Base-by-base conservation (phyloP, 2,113 vertebrate genomes). In the Thomomys bottae region DNA sequence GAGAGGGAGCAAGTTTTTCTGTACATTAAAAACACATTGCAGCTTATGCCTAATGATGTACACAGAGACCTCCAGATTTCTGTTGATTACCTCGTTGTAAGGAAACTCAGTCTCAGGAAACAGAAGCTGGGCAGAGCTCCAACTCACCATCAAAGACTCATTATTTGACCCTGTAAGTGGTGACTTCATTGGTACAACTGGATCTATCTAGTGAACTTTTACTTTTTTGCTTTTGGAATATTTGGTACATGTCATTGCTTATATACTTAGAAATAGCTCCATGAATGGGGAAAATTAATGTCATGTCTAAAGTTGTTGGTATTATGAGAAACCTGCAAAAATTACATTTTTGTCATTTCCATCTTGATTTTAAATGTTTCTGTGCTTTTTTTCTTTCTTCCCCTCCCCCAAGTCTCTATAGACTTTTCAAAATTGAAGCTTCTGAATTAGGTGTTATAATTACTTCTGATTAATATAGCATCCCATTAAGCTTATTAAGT, bases 401-500 rank as follows among this genome's bases (percentile, higher is more conserved):
- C 70, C 45, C 6, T 75, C 38, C 73, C 45, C 7, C 73, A 30
- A 81, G 0, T 38, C 11, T 64, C 77, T 5, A 23, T 32, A 57
- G 64, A 85, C 18, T 8, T 89, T 83, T 83, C 36, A 32, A 93
- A 95, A 94, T 64, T 57, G 8, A 94, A 87, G 36, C 7, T 71
- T 90, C 12, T 66, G 34, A 70, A 30, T 73, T 81, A 15, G 54
- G 32, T 84, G 12, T 85, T 93, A 45, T 89, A 97, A 93, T 92
- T 94, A 42, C 12, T 93, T 68, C 61, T 91, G 72, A 90, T 94
- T 94, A 91, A 40, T 79, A 84, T 26, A 54, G 9, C 57, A 93
- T 86, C 34, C 57, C 71, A 78, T 96, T 94, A 91, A 85, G 24
- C 26, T 24, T 42, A 82, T 96, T 70, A 84, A 64, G 18, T 76